Base-by-base conservation (phyloP, 2,797 vertebrate genomes). In the Platalea minor region DNA sequence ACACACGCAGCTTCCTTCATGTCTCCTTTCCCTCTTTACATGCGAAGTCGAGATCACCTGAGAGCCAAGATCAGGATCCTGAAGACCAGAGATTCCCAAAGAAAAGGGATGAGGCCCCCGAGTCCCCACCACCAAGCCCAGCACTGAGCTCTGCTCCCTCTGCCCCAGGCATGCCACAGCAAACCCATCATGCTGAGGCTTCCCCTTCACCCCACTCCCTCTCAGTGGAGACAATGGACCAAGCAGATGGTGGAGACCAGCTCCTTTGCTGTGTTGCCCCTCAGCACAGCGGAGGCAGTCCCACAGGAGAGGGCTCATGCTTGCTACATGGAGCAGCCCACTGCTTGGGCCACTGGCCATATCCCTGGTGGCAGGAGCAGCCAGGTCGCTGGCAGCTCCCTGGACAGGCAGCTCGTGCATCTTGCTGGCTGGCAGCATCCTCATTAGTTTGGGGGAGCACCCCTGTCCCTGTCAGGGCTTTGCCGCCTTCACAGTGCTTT, bases 251-350 rank as follows among this genome's bases (percentile, higher is more conserved):
- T 37, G 39, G 35, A 5, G 13, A 10, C 2, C 2, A 3, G 10
- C 33, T 46, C 45, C 1, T 10, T 65, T 63, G 19, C 60, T 65
- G 17, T 50, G 54, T 1, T 69, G 13, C 14, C 37, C 24, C 31
- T 48, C 18, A 17, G 46, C 17, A 24, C 25, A n/a, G 51, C 2
- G 5, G 11, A 45, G 16, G 33, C 19, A 31, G n/a, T n/a, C 41
- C 68, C 21, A 20, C 18, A 3, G 15, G 20, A 78, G 46, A 41
- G 21, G 19, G 17, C 10, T 80, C 0, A 0, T 31, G 26, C 43
- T 51, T 63, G 17, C 2, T 4, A 50, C 12, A n/a, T 0, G 0
- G 63, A 76, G 35, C 72, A 79, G 53, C 20, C n/a, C 28, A 5
- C 10, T 1, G 1, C 53, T 33, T 39, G 48, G 25, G 67, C 43